phyloP scores from a whole-genome alignment of 2,888 invertebrate genomes.

The Drosophila birchii region DNA sequence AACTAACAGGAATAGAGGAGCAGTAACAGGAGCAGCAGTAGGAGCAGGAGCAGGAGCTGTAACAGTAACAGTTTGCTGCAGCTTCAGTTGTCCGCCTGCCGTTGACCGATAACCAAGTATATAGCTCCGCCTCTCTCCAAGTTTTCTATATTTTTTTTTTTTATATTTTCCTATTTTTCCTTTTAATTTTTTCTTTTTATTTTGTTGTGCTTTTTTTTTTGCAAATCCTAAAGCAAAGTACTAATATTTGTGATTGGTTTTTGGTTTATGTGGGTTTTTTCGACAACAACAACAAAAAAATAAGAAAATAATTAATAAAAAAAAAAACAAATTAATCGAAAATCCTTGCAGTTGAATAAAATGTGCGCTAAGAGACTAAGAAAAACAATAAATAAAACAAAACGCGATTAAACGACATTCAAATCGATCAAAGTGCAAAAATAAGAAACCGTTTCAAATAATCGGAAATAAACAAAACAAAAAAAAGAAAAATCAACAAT shows the following conservation, averaged over 20 bases:
- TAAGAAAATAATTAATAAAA: slow-evolving; percentile 4
- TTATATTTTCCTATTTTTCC: not conserved
- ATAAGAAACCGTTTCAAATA: slow-evolving; percentile 14
- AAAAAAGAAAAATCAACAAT: slow-evolving; percentile 10
- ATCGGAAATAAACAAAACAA: slow-evolving; percentile 29
- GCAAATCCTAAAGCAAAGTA: slow-evolving; percentile 58
- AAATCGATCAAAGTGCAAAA: slow-evolving; percentile 16
- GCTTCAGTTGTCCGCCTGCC: slow-evolving; percentile 39
- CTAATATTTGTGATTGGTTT: slow-evolving; percentile 34
- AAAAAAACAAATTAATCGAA: slow-evolving; percentile 30
- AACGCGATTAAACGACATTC: slow-evolving; percentile 6
- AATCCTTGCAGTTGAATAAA: slow-evolving; percentile 54
- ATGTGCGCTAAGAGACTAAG: slow-evolving; percentile 43
- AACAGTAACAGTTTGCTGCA: slow-evolving; percentile 9
- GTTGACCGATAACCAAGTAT: slow-evolving; percentile 44
- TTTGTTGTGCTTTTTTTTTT: not conserved
- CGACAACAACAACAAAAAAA: not conserved
- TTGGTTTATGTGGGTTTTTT: slow-evolving; percentile 28
- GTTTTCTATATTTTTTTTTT: slow-evolving; percentile 10
- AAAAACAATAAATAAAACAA: slow-evolving; percentile 38
- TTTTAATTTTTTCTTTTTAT: not conserved
- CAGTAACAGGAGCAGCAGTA: not conserved
- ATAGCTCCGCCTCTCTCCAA: not conserved
- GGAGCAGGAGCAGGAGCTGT: not conserved
- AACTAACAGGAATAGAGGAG: not conserved